These are phyloP conservation scores for Myiothlypis chrysogaster DNA, from an alignment of 2,797 vertebrate genomes.

Conservation along the genomic window DNA sequence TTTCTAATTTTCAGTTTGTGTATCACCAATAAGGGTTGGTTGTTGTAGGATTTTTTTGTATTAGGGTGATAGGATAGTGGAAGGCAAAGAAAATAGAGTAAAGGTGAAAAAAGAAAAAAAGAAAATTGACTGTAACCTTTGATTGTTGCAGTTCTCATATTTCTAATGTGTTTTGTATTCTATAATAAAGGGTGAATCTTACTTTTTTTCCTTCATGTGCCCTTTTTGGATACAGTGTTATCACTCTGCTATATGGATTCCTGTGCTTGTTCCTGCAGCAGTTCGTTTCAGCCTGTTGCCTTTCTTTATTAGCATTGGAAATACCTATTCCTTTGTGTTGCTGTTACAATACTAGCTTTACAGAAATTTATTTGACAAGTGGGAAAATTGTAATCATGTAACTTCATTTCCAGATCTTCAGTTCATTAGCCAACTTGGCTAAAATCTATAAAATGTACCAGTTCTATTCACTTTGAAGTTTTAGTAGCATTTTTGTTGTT, in stretches of 20 bases:
- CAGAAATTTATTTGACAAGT: constrained; percentile 61
- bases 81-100: background rate
- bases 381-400: constrained; percentile 52
- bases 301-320: background rate
- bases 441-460: constrained; percentile 32
- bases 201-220: background rate
- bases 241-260: background rate
- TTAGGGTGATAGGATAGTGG: background rate
- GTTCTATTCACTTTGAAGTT: constrained; percentile 58
- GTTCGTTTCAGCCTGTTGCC: background rate
- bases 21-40: background rate
- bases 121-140: background rate
- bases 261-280: background rate
- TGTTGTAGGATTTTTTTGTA: background rate
- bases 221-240: background rate
- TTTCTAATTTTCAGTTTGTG: background rate
- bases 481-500: constrained; percentile 54
- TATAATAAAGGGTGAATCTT: background rate
- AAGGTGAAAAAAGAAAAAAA: background rate
- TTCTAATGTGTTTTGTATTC: background rate
- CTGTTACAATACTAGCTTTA: background rate
- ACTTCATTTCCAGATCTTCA: constrained; percentile 56
- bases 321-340: constrained; percentile 42
- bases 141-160: background rate
- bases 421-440: constrained; percentile 58